Percentiles rank a stretch among this genome's conserved stretches.
Conservation (phyloP, 2,113 vertebrate genomes). For the Cyanoramphus novaezelandiae region DNA sequence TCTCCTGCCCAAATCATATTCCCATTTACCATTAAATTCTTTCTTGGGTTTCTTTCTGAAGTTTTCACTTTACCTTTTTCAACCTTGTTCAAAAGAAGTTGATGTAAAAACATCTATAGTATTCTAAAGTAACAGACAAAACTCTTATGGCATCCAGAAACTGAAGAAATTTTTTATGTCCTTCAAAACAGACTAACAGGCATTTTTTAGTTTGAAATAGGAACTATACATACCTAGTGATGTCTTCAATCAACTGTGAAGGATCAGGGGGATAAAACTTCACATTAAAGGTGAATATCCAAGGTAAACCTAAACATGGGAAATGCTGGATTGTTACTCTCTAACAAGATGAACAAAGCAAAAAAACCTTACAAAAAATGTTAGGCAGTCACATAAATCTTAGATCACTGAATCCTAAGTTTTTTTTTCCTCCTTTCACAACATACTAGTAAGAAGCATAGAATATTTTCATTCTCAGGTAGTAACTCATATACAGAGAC, state of each 20-base stretch:
- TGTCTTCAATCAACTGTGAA: conserved; percentile 92
- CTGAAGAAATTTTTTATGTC: neutral
- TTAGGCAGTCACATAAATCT: neutral
- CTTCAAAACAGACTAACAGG: neutral
- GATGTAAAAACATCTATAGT: neutral
- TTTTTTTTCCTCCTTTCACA: neutral
- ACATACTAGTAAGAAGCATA: neutral
- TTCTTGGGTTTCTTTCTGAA: neutral
- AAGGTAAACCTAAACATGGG: conserved; percentile 84
- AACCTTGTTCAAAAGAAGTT: neutral
- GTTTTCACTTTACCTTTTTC: neutral
- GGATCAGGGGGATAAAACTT: conserved; percentile 99
- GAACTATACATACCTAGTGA: conserved; percentile 85
- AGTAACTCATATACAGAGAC: neutral
- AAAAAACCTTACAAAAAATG: neutral
- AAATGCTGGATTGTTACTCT: neutral
- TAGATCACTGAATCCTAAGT: neutral
- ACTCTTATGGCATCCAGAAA: neutral
- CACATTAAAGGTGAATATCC: conserved; percentile 95
- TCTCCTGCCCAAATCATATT: neutral
- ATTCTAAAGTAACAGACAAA: neutral
- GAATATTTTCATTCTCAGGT: neutral
- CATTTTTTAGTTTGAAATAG: neutral
- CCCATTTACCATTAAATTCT: neutral
- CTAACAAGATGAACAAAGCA: neutral